Conservation (phyloP, 2,797 vertebrate genomes). For the Cryptoprocta ferox region DNA sequence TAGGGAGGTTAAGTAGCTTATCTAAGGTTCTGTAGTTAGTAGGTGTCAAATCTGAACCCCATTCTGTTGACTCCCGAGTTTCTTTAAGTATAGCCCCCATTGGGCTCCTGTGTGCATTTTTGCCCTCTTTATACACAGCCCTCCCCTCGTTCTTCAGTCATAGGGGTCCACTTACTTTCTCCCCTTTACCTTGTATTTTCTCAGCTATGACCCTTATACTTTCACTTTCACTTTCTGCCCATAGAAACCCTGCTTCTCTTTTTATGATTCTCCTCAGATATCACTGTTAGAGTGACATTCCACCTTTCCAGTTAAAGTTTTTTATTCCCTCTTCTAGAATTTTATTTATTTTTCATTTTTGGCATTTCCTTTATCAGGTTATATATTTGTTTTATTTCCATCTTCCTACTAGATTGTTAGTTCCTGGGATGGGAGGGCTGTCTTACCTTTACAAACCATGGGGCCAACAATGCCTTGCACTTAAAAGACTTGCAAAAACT, state of each 20-base stretch:
- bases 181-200: background rate
- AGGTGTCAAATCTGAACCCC: background rate
- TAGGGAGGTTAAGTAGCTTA: background rate
- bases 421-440: background rate
- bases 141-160: background rate
- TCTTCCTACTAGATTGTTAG: conserved; percentile 25
- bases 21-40: background rate
- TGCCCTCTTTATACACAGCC: background rate
- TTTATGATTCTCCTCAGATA: background rate
- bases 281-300: background rate
- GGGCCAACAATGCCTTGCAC: background rate
- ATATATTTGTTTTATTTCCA: conserved; percentile 15
- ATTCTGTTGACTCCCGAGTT: background rate
- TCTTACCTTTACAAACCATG: background rate
- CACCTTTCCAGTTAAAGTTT: background rate
- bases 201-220: background rate
- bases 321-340: background rate
- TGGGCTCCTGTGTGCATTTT: background rate
- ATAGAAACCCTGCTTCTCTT: conserved; percentile 2
- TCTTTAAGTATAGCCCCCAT: background rate
- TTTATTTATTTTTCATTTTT: conserved; percentile 42
- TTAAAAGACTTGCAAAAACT: background rate
- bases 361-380: background rate
- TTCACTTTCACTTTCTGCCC: conserved; percentile 39
- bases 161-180: background rate